Conservation (phyloP, 2,113 vertebrate genomes). For the Neogobius melanostomus region DNA sequence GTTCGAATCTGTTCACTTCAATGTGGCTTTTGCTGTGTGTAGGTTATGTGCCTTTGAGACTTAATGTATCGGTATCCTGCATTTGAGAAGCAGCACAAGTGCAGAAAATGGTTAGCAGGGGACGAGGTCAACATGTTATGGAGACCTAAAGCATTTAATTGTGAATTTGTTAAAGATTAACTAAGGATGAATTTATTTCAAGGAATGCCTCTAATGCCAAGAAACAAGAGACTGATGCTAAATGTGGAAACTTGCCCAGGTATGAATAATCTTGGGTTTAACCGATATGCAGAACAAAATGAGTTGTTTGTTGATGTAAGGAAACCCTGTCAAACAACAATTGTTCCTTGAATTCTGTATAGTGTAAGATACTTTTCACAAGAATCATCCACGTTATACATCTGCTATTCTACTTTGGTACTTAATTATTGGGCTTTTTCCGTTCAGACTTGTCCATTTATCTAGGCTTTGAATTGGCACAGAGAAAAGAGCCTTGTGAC, state of each 20-base stretch:
- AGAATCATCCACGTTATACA: neutral
- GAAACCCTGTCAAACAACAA: neutral
- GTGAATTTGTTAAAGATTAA: too few species aligned
- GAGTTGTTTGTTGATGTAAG: neutral
- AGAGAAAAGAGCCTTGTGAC: neutral
- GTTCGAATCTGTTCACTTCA: slow-evolving; percentile 29
- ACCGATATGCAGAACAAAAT: slow-evolving; percentile 1
- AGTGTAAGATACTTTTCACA: neutral
- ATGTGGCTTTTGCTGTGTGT: slow-evolving; percentile 7
- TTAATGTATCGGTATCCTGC: too few species aligned
- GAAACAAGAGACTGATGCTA: neutral
- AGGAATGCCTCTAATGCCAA: neutral
- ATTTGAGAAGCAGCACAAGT: too few species aligned
- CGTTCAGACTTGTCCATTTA: neutral
- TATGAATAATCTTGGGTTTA: slow-evolving; percentile 2
- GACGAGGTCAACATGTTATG: too few species aligned
- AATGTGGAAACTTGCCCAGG: neutral
- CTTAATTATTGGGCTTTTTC: neutral
- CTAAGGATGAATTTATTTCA: too few species aligned
- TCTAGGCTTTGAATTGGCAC: neutral
- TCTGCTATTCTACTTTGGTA: neutral
- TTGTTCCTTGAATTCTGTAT: too few species aligned
- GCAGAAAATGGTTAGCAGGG: too few species aligned
- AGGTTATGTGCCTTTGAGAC: slow-evolving; percentile 9
- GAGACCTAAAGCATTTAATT: too few species aligned